A percentile compares a stretch with the other conserved stretches of the same genome.
These are phyloP conservation scores for Apis cerana DNA, from an alignment of 1,140 invertebrate genomes.

Conservation along the genomic window DNA sequence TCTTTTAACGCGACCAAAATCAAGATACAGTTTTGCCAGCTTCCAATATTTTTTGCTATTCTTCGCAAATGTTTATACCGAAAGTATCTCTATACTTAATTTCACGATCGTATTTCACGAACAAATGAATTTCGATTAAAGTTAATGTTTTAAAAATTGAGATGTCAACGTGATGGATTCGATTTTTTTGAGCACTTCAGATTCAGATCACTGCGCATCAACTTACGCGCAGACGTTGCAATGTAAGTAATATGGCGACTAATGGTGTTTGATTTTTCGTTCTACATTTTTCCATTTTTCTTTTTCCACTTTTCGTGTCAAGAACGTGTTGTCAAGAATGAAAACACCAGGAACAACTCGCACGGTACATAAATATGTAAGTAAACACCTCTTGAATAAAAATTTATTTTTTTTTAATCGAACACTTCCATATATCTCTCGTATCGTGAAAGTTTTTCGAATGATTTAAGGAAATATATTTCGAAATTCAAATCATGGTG, in stretches of 20 bases:
- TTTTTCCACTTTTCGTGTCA: not conserved
- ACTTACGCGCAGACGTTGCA: not conserved
- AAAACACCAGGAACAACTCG: too few relatives aligned
- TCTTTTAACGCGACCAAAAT: too few relatives aligned
- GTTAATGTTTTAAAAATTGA: not conserved
- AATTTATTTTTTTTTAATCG: too few relatives aligned
- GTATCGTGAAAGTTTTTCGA: too few relatives aligned
- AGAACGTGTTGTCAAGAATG: too few relatives aligned
- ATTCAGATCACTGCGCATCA: not conserved
- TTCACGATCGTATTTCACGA: not conserved
- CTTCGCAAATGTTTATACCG: too few relatives aligned
- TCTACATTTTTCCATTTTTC: not conserved
- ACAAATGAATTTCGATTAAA: not conserved
- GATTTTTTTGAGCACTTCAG: not conserved
- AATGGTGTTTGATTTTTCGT: constrained; percentile 11
- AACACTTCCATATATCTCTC: too few relatives aligned
- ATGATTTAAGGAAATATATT: not conserved
- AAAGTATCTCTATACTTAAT: too few relatives aligned
- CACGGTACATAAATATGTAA: too few relatives aligned
- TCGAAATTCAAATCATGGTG: not conserved
- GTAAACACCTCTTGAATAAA: too few relatives aligned
- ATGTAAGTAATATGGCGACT: not conserved
- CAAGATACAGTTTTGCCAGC: too few relatives aligned
- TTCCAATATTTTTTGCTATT: too few relatives aligned
- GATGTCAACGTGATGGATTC: not conserved